phyloP scores from a whole-genome alignment of 2,113 vertebrate species.

The Calcarius ornatus region DNA sequence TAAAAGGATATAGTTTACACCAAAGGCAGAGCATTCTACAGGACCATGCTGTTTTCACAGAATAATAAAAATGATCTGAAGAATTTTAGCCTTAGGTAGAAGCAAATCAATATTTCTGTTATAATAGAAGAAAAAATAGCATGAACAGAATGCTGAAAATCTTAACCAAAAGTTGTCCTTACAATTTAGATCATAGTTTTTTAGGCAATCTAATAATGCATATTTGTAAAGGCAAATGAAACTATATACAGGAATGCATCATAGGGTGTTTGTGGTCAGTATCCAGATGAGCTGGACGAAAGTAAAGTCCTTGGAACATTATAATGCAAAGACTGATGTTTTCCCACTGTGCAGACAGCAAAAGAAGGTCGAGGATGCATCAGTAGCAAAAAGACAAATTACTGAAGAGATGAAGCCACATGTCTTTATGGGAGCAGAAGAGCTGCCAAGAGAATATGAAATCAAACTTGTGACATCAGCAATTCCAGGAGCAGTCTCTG shows the following conservation, averaged over 20 bases:
- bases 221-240: not conserved
- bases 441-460: not conserved
- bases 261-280: not conserved
- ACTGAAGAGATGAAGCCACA: not conserved
- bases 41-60: not conserved
- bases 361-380: not conserved
- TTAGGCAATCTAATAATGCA: not conserved
- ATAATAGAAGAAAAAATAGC: fast-evolving
- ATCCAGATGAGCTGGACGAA: not conserved
- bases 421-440: not conserved
- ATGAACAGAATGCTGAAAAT: not conserved
- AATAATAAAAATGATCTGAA: not conserved
- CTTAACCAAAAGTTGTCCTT: not conserved
- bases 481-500: not conserved
- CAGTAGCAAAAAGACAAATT: not conserved
- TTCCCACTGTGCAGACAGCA: not conserved
- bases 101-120: not conserved
- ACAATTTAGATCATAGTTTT: not conserved
- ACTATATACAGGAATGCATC: not conserved
- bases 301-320: not conserved
- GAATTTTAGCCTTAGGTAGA: not conserved
- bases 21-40: not conserved
- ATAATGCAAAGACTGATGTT: not conserved
- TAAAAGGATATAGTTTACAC: not conserved
- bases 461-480: not conserved